phyloP scores from a whole-genome alignment of 2,888 invertebrate species.

The Priapulus caudatus region DNA sequence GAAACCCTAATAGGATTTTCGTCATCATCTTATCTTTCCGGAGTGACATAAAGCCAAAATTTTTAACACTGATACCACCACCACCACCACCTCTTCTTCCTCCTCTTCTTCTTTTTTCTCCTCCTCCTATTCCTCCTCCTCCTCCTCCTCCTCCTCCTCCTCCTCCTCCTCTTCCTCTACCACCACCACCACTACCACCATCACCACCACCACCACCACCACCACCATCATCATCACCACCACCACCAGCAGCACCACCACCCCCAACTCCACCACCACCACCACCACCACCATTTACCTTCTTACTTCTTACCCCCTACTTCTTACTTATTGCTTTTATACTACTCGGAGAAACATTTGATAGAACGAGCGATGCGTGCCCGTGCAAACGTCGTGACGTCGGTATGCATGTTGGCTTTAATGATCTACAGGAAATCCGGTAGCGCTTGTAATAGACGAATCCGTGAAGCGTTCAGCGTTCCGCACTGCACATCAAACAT shows the following conservation, averaged over 20 bases:
- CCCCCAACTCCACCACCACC: not conserved
- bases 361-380: too few relatives aligned
- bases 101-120: not conserved
- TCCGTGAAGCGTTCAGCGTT: too few relatives aligned
- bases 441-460: too few relatives aligned
- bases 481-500: too few relatives aligned
- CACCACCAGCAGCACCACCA: not conserved
- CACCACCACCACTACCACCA: slow-evolving; percentile 3
- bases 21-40: too few relatives aligned
- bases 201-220: not conserved
- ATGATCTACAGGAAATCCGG: too few relatives aligned
- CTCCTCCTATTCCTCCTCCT: not conserved
- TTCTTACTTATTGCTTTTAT: too few relatives aligned
- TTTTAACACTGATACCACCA: not conserved
- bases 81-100: not conserved
- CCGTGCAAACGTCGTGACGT: too few relatives aligned
- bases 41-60: too few relatives aligned
- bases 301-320: not conserved
- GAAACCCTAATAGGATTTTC: too few relatives aligned
- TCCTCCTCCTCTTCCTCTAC: not conserved
- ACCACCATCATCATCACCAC: slow-evolving; percentile 3
- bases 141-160: not conserved
- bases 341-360: too few relatives aligned
- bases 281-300: not conserved
- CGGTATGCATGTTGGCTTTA: too few relatives aligned